phyloP scores from a whole-genome alignment of 1,140 invertebrate genomes.

The Drosophila eugracilis region DNA sequence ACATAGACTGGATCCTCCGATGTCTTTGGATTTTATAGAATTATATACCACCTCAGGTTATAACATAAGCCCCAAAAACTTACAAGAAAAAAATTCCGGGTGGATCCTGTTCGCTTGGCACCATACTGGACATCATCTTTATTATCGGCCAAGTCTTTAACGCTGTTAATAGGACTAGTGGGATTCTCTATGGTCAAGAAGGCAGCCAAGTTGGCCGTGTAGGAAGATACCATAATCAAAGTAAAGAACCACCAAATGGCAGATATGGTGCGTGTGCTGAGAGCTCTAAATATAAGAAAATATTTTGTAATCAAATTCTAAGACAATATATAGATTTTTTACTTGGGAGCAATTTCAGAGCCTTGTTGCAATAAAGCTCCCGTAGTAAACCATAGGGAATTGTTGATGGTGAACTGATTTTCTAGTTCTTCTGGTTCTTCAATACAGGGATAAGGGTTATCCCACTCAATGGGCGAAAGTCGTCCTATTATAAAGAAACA shows the following conservation, averaged over 20 bases:
- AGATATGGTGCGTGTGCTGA: constrained; percentile 91
- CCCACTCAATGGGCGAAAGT: constrained; percentile 93
- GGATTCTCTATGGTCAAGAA: constrained; percentile 96
- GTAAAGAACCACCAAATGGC: constrained; percentile 98
- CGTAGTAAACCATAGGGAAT: constrained; percentile 93
- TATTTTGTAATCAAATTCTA: background rate
- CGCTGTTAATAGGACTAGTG: constrained; percentile 91
- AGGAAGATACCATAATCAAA: constrained; percentile 97
- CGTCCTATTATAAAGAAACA: constrained; percentile 92
- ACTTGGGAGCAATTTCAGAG: constrained; percentile 93
- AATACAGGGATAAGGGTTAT: constrained; percentile 92
- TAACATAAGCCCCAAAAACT: background rate
- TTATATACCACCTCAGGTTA: too few relatives aligned
- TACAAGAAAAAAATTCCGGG: constrained; percentile 93
- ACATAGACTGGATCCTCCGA: constrained; percentile 91
- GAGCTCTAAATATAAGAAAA: constrained; percentile 87
- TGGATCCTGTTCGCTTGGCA: constrained; percentile 93
- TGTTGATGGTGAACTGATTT: constrained; percentile 93
- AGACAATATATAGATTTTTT: constrained; percentile 36
- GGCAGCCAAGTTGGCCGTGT: constrained; percentile 98
- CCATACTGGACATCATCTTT: constrained; percentile 93
- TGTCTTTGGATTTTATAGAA: constrained; percentile 81
- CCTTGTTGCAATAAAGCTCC: constrained; percentile 94
- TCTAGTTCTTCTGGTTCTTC: constrained; percentile 90
- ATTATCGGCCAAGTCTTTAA: constrained; percentile 92